Base-by-base conservation (phyloP, 2,113 vertebrate species). In the Chitala chitala region DNA sequence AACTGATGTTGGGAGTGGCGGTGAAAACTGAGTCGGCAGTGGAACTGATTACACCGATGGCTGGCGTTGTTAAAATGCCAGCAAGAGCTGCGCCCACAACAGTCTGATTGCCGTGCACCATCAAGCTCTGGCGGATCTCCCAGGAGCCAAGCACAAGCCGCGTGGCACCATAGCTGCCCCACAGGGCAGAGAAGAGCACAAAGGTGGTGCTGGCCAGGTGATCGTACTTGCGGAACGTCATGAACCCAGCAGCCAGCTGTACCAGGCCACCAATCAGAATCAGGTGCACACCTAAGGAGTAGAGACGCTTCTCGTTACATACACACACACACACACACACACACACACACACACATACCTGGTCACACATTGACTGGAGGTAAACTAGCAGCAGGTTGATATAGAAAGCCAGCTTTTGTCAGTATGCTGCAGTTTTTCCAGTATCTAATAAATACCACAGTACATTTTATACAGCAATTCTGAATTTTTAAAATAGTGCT, bases 171-270 rank as follows among this genome's bases (percentile, higher is more conserved):
- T 74, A 77, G 72, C 76, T 73, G 31, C 72, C 55, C 76, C 76
- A 77, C 24, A 77, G 33, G 0, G 76, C 76, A 0, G 76, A 54
- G 72, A 77, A 77, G 2, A 72, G 72, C 64, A 77, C 48, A 38
- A 77, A 77, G 9, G 76, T 74, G 42, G 76, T 77, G 44, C 76
- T 72, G 0, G 71, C 72, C 53, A 77, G 54, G 40, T 77, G 76
- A 48, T 77, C 76, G 22, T 74, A 77, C 54, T 77, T 77, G 4
- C 76, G 63, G 72, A 77, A 77, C 53, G 76, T 77, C 26, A 77
- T 40, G 33, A 77, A 72, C 38, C 76, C 76, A 0, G 76, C 71
- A 26, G 74, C 72, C 54, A 77, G 72, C 72, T 77, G 76, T 12
- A 74, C 73, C 61, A 61, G 17, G 15, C 76, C 76, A 10, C 76